Evolutionary conservation across 2,888 invertebrate genomes (phyloP), one percentile per base, ranked within the genome.

Genomic region (Proisotoma minuta): DNA sequence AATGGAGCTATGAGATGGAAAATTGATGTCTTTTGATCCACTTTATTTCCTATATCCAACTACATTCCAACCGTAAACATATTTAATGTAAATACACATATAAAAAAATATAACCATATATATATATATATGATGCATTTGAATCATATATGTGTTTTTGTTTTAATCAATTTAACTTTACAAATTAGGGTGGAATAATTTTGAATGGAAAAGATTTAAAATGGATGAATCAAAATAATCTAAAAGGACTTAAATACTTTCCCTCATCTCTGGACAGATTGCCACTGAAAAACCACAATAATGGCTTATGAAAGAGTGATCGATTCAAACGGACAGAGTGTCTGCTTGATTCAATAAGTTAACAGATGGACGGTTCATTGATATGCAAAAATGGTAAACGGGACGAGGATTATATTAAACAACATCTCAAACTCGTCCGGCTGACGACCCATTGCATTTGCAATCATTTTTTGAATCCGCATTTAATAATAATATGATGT

Each of bases 291-390:
- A 59, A 59, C 51, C 51, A 39, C 52, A 59, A 59, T 59, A 39
- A 50, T 22, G 52, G 59, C 52, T 59, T 51, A 52, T 52, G 51
- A 40, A 59, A 59, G 29, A 51, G 39, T 59, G 39, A 52, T 59
- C 39, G 51, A 59, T 59, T 59, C 34, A 59, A 51, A 59, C 59
- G 50, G 52, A 51, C 59, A 40, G 59, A 51, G 52, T 59, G 51
- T 29, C 56, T 47, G 56, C 23, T 51, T 61, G 56, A 63, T 63
- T 66, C 61, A 62, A n/a, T n/a, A n/a, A 66, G 63, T 59, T 71
- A 73, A 71, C 73, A 73, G 73, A 73, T 73, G 73, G 73, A 70
- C 68, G 66, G 49, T 54, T 53, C 69, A 69, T 69, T 69, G 62
- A 73, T 69, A 71, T 71, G 70, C 69, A 70, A 72, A 72, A 65